Evolutionary conservation across 2,888 invertebrate species (phyloP).

Genomic region (Ormia ochracea): DNA sequence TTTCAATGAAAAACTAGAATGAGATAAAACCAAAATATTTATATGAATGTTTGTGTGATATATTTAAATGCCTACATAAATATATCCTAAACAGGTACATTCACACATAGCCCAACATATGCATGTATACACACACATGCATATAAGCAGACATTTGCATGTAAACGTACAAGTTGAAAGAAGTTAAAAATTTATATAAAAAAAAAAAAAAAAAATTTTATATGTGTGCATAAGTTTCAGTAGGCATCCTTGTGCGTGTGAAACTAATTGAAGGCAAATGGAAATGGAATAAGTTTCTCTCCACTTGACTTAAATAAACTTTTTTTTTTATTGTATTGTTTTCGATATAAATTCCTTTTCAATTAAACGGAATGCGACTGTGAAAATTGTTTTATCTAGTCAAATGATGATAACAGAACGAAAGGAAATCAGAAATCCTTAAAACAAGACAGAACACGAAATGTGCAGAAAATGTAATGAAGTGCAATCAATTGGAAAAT

Average conservation of each 20-base stretch:
- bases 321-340: background rate
- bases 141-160: no score
- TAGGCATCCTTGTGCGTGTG: background rate
- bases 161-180: no score
- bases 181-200: background rate
- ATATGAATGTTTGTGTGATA: no score
- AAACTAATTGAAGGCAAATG: background rate
- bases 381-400: background rate
- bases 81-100: no score
- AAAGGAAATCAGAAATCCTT: conserved; percentile 2
- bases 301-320: background rate
- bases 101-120: no score
- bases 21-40: background rate
- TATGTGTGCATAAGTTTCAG: background rate
- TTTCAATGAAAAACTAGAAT: background rate
- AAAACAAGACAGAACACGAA: conserved; percentile 30
- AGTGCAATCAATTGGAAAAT: conserved; percentile 57
- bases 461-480: conserved; percentile 44
- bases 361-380: conserved; percentile 33
- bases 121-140: no score
- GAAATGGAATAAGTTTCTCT: background rate
- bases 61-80: no score
- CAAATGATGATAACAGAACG: conserved; percentile 9
- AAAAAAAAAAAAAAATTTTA: background rate
- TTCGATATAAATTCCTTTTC: background rate